Base-by-base conservation (phyloP, 1,140 invertebrate species). In the Planococcus citri region DNA sequence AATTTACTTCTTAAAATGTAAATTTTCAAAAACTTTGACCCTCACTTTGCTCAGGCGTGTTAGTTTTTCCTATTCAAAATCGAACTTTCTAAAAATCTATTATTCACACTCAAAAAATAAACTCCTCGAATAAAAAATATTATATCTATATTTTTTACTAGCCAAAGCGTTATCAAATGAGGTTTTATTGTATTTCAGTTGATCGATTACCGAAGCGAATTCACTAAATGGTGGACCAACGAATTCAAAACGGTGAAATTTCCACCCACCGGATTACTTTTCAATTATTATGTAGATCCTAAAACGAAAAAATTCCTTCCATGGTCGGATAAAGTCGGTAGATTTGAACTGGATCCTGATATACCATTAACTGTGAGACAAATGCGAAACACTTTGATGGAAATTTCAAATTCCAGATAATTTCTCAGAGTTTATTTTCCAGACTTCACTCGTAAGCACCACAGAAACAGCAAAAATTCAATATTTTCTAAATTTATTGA, bases 201-300 rank as follows among this genome's bases (percentile, higher is more conserved):
- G 14, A 81, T 87, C 1, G 94, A 97, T 78, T 93, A 94, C 86
- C 84, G 93, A 67, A 88, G 88, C 64, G 94, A 97, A 76, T 97
- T 97, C 76, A 93, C 88, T 69, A 94, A 92, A 78, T 95, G 92
- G 92, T 95, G 89, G 84, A 78, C 83, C 17, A 90, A 86, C 75
- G 94, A 96, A 80, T 93, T 95, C 77, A 91, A 95, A 81, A 85
- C 89, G 20, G 83, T 97, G 21, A 94, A 94, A 79, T 92, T 97
- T 79, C 94, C 95, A 0, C 74, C 81, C 0, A 79, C 82, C 27
- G 88, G 85, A 17, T 91, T 86, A n/a, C 86, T 97, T 0, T 97
- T 97, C 77, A 90, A 89, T 78, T 95, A 90, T 79, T 96, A 86
- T 75, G 90, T 97, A 70, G 93, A 97, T 76, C 79, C 82, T 9